Evolutionary conservation across 1,140 invertebrate species (phyloP).

Genomic region (Camponotus vicinus): DNA sequence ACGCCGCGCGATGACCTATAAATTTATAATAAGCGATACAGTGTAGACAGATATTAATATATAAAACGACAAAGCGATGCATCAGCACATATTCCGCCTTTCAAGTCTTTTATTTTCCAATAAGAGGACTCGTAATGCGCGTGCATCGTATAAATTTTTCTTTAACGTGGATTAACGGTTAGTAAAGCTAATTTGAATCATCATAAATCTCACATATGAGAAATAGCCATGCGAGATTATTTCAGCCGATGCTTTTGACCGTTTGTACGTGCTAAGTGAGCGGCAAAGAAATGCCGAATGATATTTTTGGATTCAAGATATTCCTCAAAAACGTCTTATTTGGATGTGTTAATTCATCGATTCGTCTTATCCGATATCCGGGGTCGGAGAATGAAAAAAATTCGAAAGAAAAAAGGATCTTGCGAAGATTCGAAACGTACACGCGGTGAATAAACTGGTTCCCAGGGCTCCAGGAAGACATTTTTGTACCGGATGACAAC

Average conservation of each 20-base stretch:
- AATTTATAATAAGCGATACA: conserved; percentile 42
- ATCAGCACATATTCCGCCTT: not conserved
- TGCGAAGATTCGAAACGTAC: conserved; percentile 42
- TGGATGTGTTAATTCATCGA: conserved; percentile 18
- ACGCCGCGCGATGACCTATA: conserved; percentile 29
- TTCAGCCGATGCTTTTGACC: not conserved
- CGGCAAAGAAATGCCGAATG: not conserved
- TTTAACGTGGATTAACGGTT: not conserved
- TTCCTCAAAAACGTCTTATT: conserved; percentile 6
- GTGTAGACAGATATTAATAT: conserved; percentile 8
- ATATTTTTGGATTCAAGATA: not conserved
- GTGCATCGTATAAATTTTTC: not conserved
- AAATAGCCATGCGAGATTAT: conserved; percentile 7
- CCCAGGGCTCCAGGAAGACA: conserved; percentile 62
- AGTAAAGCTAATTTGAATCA: not conserved
- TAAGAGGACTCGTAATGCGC: not conserved
- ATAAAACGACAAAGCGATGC: not conserved
- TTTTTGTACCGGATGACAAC: conserved; percentile 68
- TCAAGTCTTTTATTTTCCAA: not conserved
- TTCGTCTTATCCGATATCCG: not conserved
- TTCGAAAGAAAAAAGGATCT: not conserved
- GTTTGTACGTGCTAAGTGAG: not conserved
- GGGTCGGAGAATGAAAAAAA: conserved; percentile 23
- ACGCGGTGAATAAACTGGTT: conserved; percentile 57
- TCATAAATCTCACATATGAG: conserved; percentile 2